Conservation (phyloP, 2,797 vertebrate genomes). For the Oreochromis grahami region DNA sequence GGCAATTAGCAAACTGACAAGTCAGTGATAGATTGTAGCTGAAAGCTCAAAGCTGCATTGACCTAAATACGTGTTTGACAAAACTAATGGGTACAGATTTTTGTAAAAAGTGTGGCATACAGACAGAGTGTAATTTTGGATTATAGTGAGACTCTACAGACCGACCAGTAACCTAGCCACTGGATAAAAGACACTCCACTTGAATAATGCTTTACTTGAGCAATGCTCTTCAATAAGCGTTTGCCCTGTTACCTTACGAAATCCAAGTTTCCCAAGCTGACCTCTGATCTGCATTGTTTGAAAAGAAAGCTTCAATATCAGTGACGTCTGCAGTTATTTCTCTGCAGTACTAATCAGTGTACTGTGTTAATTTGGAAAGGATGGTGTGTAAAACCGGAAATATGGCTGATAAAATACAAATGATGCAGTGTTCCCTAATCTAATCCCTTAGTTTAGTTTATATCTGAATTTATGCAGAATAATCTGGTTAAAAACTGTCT, state of each 20-base stretch:
- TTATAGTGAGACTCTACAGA: background rate
- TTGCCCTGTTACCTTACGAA: background rate
- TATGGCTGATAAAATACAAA: background rate
- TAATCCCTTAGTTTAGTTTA: background rate
- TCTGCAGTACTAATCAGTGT: background rate
- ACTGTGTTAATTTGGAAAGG: background rate
- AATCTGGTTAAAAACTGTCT: background rate
- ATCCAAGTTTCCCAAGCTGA: background rate
- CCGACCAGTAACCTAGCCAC: background rate
- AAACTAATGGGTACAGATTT: background rate
- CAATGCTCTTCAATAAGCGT: background rate
- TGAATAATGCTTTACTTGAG: background rate
- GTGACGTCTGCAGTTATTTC: background rate
- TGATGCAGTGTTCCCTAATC: background rate
- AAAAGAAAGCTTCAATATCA: background rate
- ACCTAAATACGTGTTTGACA: background rate
- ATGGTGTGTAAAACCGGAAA: background rate
- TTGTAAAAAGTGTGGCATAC: background rate
- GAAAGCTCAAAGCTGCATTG: background rate
- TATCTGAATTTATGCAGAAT: background rate
- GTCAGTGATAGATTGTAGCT: conserved; percentile 17
- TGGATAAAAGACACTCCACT: background rate
- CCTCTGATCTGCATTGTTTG: background rate
- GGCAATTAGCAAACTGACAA: conserved; percentile 28
- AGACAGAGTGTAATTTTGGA: no score